A percentile compares a stretch with the other conserved stretches of the same genome.
These are phyloP conservation scores for Allophyes oxyacanthae DNA, from an alignment of 2,888 invertebrate species.

Conservation along the genomic window DNA sequence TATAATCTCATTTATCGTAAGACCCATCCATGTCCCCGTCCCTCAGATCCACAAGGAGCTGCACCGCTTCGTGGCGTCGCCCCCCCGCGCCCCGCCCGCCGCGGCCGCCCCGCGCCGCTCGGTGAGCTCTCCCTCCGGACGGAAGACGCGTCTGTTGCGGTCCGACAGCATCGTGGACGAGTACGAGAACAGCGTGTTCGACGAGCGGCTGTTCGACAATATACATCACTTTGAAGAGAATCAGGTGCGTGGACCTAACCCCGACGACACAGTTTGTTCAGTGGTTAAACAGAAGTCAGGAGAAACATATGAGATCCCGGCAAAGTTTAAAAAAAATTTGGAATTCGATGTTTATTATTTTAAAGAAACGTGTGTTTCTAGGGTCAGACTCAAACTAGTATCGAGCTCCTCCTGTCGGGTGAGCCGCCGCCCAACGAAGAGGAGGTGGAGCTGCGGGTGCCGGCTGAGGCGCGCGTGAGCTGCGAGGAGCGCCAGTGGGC, in stretches of 20 bases:
- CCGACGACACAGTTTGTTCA: too few species aligned
- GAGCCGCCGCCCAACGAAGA: conserved; percentile 32
- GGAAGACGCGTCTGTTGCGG: conserved; percentile 59
- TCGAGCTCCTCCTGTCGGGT: conserved; percentile 62
- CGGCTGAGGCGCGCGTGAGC: conserved; percentile 28
- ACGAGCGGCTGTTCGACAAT: conserved; percentile 68
- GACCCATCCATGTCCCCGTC: too few species aligned
- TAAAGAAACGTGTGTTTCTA: too few species aligned
- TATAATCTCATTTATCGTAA: too few species aligned
- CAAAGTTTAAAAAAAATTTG: too few species aligned
- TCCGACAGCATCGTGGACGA: conserved; percentile 80
- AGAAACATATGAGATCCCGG: too few species aligned
- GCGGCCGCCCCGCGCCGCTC: conserved; percentile 39
- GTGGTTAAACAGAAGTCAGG: too few species aligned
- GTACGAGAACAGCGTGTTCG: conserved; percentile 67
- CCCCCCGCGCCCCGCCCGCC: conserved; percentile 33
- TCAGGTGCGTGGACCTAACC: conserved; percentile 63
- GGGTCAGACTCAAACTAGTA: conserved; percentile 65
- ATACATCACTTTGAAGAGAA: conserved; percentile 62
- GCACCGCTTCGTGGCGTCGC: conserved; percentile 89
- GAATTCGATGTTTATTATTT: too few species aligned
- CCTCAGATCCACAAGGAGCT: conserved; percentile 92
- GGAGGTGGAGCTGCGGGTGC: conserved; percentile 29
- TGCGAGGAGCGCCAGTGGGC: conserved; percentile 71
- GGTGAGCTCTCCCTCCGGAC: conserved; percentile 20